Evolutionary conservation across 2,888 invertebrate genomes (phyloP).

Genomic region (Ectobius pallidus): DNA sequence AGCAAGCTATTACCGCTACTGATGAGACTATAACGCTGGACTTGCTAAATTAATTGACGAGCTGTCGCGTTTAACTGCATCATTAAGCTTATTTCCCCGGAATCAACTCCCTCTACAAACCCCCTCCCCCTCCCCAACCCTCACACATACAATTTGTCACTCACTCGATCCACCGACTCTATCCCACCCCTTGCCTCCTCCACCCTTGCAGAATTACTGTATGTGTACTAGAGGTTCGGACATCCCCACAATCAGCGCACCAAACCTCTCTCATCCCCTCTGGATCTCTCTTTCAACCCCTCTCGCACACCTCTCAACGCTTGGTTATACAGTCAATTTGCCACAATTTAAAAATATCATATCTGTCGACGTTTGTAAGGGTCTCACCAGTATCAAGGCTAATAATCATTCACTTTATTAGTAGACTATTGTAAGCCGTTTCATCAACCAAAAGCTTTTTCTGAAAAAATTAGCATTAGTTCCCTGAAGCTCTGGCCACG

Average conservation of each 20-base stretch:
- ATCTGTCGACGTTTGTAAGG: constrained; percentile 8
- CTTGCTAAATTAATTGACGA: constrained; percentile 42
- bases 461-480: too few relatives aligned
- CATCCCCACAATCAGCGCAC: constrained; percentile 11
- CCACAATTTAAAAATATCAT: constrained; percentile 21
- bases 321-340: constrained; percentile 24
- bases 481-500: too few relatives aligned
- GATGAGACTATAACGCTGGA: constrained; percentile 28
- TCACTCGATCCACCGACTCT: neutral
- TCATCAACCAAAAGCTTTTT: neutral
- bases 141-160: constrained; percentile 30
- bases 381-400: neutral
- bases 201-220: neutral
- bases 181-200: neutral
- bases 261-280: neutral
- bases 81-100: constrained; percentile 42
- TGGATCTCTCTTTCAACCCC: too few relatives aligned
- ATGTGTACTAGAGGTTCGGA: constrained; percentile 13
- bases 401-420: too few relatives aligned
- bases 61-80: constrained; percentile 42
- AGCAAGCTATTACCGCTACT: neutral
- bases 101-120: constrained; percentile 33
- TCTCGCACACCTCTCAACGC: neutral
- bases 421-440: neutral
- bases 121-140: too few relatives aligned